Conservation (phyloP, 1,140 invertebrate species). For the Himalopsyche phryganea region DNA sequence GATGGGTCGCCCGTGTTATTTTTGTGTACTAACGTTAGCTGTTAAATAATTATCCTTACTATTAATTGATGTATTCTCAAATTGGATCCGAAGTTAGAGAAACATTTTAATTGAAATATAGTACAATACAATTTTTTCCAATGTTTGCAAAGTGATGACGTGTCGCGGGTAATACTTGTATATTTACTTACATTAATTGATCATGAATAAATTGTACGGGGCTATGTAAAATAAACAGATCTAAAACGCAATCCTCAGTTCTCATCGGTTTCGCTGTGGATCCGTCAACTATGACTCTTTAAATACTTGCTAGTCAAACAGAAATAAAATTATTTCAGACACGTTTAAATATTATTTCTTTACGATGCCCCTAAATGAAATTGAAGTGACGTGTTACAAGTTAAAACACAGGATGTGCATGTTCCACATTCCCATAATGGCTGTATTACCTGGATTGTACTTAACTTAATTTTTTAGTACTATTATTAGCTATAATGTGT, state of each 20-base stretch:
- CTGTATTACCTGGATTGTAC: slow-evolving; percentile 36
- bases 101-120: slow-evolving; percentile 33
- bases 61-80: slow-evolving; percentile 35
- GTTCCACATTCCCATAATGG: slow-evolving; percentile 15
- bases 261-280: too few species aligned
- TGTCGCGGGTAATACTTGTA: slow-evolving; percentile 30
- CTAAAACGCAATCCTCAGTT: too few species aligned
- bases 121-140: slow-evolving; percentile 31
- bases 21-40: slow-evolving; percentile 34
- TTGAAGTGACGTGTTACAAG: too few species aligned
- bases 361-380: too few species aligned
- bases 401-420: slow-evolving; percentile 4
- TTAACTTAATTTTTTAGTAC: slow-evolving; percentile 43
- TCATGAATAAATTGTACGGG: too few species aligned
- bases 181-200: slow-evolving; percentile 3
- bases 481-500: slow-evolving; percentile 56
- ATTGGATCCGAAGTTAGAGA: slow-evolving; percentile 35
- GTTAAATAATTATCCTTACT: slow-evolving; percentile 32
- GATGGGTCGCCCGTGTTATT: slow-evolving; percentile 27
- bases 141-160: slow-evolving; percentile 25
- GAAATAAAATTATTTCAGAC: too few species aligned
- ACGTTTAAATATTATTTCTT: too few species aligned
- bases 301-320: too few species aligned
- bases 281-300: too few species aligned
- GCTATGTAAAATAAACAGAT: too few species aligned